Conservation (phyloP, 1,140 invertebrate genomes). For the Sarcophaga peregrina region DNA sequence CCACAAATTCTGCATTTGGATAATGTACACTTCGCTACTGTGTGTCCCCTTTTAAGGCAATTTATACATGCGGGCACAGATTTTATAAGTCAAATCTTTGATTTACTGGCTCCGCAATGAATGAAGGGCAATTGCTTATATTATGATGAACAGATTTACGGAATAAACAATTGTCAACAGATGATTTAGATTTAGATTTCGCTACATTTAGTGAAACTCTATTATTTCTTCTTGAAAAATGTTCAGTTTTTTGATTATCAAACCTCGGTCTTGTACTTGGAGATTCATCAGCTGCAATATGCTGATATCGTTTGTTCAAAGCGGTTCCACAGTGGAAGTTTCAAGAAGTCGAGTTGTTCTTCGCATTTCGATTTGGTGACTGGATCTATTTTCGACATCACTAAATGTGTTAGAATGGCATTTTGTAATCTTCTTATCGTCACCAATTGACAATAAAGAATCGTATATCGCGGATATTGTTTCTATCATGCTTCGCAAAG, state of each 20-base stretch:
- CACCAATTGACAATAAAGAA: slow-evolving; percentile 29
- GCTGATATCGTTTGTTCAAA: slow-evolving; percentile 26
- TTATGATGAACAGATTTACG: neutral
- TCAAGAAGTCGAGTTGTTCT: slow-evolving; percentile 34
- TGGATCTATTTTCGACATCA: slow-evolving; percentile 28
- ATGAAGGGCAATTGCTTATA: neutral
- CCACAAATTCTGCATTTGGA: neutral
- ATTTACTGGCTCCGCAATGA: neutral
- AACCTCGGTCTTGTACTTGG: neutral
- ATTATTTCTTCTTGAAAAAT: neutral
- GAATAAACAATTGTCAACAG: neutral
- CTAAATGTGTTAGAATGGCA: slow-evolving; percentile 23
- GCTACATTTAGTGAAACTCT: too few species aligned
- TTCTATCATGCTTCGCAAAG: slow-evolving; percentile 25
- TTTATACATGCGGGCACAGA: neutral
- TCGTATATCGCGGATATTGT: slow-evolving; percentile 31
- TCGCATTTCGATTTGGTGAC: slow-evolving; percentile 26
- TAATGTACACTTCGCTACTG: neutral
- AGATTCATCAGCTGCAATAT: neutral
- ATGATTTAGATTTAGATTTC: too few species aligned
- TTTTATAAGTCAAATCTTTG: slow-evolving; percentile 30
- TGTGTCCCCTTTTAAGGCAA: neutral
- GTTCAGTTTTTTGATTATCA: neutral
- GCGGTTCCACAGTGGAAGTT: neutral
- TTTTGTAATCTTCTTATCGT: slow-evolving; percentile 32